These are phyloP conservation scores for Dexiosoma caninum DNA, from an alignment of 2,888 invertebrate genomes.

Conservation along the genomic window DNA sequence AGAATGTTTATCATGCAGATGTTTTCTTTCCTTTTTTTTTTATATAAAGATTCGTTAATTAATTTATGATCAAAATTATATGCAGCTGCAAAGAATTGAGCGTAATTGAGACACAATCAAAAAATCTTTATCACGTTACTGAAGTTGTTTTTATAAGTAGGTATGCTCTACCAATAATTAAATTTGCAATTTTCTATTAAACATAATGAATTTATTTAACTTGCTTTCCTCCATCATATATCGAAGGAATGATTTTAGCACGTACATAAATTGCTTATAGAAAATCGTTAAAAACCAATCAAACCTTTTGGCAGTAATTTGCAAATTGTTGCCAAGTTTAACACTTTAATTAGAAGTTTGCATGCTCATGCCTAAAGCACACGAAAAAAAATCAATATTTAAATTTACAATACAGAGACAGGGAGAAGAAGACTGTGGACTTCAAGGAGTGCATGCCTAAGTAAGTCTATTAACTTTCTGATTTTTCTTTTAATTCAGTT, in stretches of 20 bases:
- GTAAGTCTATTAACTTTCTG: too few relatives aligned
- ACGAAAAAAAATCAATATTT: neutral
- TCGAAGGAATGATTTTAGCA: too few relatives aligned
- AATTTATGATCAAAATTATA: too few relatives aligned
- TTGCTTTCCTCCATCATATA: neutral
- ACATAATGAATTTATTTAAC: neutral
- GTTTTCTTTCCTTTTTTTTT: constrained; percentile 54
- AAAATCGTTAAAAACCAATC: constrained; percentile 34
- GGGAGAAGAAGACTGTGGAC: too few relatives aligned
- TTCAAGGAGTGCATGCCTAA: too few relatives aligned
- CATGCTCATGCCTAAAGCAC: neutral
- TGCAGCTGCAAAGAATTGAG: too few relatives aligned
- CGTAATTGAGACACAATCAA: too few relatives aligned
- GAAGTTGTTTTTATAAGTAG: too few relatives aligned
- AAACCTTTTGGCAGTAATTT: constrained; percentile 7
- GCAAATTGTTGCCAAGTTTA: constrained; percentile 26
- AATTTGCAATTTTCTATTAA: neutral
- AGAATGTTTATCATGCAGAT: constrained; percentile 36
- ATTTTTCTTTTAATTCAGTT: too few relatives aligned
- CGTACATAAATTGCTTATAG: neutral
- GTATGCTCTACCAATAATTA: too few relatives aligned
- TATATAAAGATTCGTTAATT: neutral
- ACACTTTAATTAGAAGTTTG: constrained; percentile 41
- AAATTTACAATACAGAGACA: neutral
- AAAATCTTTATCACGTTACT: too few relatives aligned